Conservation (phyloP, 2,113 vertebrate genomes). For the Noctilio leporinus region DNA sequence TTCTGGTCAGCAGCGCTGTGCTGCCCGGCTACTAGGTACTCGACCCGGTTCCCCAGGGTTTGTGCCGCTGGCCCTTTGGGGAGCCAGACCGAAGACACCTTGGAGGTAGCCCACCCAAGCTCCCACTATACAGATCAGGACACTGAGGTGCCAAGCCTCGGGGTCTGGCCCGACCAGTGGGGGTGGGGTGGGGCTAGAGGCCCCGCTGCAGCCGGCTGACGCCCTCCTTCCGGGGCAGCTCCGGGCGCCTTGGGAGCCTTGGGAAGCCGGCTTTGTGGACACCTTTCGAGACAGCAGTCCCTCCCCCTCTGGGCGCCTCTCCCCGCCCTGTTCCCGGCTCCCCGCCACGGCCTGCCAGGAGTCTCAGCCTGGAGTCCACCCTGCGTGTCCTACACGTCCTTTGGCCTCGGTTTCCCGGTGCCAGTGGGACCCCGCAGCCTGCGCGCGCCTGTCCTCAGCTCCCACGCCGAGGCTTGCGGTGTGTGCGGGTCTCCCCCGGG, state of each 20-base stretch:
- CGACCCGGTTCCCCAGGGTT: too few relatives aligned
- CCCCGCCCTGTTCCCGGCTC: too few relatives aligned
- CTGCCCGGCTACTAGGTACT: background rate
- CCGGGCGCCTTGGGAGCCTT: too few relatives aligned
- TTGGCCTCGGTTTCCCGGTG: constrained; percentile 17
- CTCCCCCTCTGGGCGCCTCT: background rate
- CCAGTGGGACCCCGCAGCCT: constrained; percentile 58
- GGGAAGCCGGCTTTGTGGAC: accelerated
- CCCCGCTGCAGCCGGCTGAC: too few relatives aligned
- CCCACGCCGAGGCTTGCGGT: too few relatives aligned
- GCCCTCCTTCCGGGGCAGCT: too few relatives aligned
- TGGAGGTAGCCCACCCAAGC: background rate
- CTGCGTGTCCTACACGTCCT: background rate
- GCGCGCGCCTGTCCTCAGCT: background rate
- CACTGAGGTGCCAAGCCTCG: background rate
- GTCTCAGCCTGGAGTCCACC: background rate
- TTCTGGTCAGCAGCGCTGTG: background rate
- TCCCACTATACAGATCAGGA: background rate
- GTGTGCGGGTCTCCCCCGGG: background rate
- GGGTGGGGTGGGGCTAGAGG: too few relatives aligned
- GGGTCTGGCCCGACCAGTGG: background rate
- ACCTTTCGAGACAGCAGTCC: too few relatives aligned
- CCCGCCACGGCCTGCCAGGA: background rate
- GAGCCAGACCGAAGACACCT: background rate
- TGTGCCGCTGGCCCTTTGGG: background rate